phyloP scores from a whole-genome alignment of 64 coral and sea anemone species.

The Actinia equina region DNA sequence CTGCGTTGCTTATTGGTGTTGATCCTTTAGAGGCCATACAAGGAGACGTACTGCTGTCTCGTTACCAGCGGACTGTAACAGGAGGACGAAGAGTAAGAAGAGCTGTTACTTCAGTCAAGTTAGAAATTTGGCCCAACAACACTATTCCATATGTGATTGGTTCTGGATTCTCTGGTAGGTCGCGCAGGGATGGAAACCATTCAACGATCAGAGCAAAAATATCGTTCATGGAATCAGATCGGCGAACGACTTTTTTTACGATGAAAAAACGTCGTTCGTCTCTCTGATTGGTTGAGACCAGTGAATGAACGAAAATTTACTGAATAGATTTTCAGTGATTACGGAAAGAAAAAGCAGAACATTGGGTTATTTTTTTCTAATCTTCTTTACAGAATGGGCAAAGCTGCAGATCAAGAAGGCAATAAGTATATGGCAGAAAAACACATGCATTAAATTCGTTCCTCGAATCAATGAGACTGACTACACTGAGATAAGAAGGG shows the following conservation, averaged over 20 bases:
- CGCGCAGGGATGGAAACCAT: too few relatives aligned
- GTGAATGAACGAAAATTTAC: too few relatives aligned
- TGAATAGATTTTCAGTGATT: too few relatives aligned
- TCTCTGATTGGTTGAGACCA: too few relatives aligned
- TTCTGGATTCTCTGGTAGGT: not conserved
- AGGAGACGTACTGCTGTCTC: conserved; percentile 11
- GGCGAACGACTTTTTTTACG: too few relatives aligned
- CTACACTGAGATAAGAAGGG: conserved; percentile 24
- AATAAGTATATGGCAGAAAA: conserved; percentile 63
- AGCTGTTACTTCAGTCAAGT: not conserved
- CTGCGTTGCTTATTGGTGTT: not conserved
- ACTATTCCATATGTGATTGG: conserved; percentile 12
- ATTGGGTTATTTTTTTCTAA: not conserved
- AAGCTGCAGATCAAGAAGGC: conserved; percentile 32
- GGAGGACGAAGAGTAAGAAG: conserved; percentile 1
- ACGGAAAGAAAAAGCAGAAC: not conserved
- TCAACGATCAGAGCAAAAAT: too few relatives aligned
- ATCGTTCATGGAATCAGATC: too few relatives aligned
- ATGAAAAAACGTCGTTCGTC: too few relatives aligned
- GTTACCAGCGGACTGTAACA: not conserved
- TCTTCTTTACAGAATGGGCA: not conserved
- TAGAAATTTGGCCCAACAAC: not conserved
- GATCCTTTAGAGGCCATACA: not conserved
- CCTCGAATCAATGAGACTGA: conserved; percentile 63
- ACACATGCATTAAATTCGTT: conserved; percentile 80